These are phyloP conservation scores for Chrysogorgia sp. DNA, from an alignment of 92 coral and sea anemone genomes.

Conservation along the genomic window DNA sequence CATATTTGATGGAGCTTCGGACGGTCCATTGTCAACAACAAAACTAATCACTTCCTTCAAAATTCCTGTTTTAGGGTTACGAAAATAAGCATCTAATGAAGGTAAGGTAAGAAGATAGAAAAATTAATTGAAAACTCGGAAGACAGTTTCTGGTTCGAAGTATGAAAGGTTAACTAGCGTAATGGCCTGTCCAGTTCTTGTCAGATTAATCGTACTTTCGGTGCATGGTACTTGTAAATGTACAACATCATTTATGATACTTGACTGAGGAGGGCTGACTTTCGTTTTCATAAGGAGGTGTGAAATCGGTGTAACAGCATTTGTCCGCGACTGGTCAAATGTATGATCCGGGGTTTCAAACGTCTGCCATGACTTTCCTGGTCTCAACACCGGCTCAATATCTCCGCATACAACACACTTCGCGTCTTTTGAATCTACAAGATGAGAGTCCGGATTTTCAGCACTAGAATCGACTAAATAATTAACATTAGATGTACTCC, in stretches of 20 bases:
- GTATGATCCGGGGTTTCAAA: constrained; percentile 50
- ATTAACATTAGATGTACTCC: constrained; percentile 27
- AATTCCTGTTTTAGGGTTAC: constrained; percentile 51
- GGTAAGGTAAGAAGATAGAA: constrained; percentile 29
- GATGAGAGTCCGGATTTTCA: constrained; percentile 37
- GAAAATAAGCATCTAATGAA: constrained; percentile 48
- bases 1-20: constrained; percentile 49
- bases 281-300: constrained; percentile 27
- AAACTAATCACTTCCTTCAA: constrained; percentile 41
- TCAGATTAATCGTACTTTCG: not conserved
- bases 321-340: constrained; percentile 53
- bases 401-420: constrained; percentile 47
- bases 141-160: constrained; percentile 51
- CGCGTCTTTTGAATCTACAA: constrained; percentile 59
- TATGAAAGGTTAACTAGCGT: constrained; percentile 1
- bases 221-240: not conserved
- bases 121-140: constrained; percentile 42
- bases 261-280: constrained; percentile 28
- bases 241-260: constrained; percentile 17
- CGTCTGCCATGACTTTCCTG: constrained; percentile 47
- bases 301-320: constrained; percentile 63
- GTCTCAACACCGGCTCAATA: constrained; percentile 51
- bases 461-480: constrained; percentile 52
- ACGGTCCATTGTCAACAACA: constrained; percentile 55
- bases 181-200: constrained; percentile 22